A percentile compares a stretch with the other conserved stretches of the same genome.
Conservation (phyloP, 1,140 invertebrate species). For the Berghia stephanieae region DNA sequence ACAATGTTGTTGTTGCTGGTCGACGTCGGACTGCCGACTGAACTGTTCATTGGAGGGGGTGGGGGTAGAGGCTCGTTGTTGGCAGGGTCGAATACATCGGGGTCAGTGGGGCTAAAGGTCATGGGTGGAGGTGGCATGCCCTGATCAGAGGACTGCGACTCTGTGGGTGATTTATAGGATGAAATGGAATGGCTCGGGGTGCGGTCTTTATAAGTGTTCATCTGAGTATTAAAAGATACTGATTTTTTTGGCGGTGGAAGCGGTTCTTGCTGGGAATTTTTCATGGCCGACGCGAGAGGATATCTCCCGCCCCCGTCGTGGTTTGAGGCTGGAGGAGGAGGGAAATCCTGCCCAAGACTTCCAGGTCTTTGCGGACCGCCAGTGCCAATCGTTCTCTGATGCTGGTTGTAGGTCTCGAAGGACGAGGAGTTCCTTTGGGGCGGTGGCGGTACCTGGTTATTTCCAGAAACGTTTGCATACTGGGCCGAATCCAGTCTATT, state of each 20-base stretch:
- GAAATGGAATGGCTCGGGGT: slow-evolving; percentile 38
- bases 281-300: slow-evolving; percentile 18
- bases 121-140: slow-evolving; percentile 22
- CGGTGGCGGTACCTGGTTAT: slow-evolving; percentile 46
- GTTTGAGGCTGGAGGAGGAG: not conserved
- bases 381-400: not conserved
- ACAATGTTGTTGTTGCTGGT: slow-evolving; percentile 37
- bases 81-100: slow-evolving; percentile 31
- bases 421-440: slow-evolving; percentile 55
- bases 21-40: not conserved
- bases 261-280: slow-evolving; percentile 13
- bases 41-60: slow-evolving; percentile 14
- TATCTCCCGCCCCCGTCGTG: not conserved
- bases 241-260: slow-evolving; percentile 60
- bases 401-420: slow-evolving; percentile 39
- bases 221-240: slow-evolving; percentile 63
- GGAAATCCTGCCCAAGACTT: slow-evolving; percentile 6
- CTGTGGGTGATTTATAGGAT: slow-evolving; percentile 31
- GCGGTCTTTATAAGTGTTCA: slow-evolving; percentile 48
- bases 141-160: slow-evolving; percentile 38
- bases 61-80: slow-evolving; percentile 30
- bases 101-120: slow-evolving; percentile 24
- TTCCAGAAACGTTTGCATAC: slow-evolving; percentile 13
- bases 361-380: not conserved
- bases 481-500: slow-evolving; percentile 45